Conservation (phyloP, 2,797 vertebrate species). For the Falco naumanni region DNA sequence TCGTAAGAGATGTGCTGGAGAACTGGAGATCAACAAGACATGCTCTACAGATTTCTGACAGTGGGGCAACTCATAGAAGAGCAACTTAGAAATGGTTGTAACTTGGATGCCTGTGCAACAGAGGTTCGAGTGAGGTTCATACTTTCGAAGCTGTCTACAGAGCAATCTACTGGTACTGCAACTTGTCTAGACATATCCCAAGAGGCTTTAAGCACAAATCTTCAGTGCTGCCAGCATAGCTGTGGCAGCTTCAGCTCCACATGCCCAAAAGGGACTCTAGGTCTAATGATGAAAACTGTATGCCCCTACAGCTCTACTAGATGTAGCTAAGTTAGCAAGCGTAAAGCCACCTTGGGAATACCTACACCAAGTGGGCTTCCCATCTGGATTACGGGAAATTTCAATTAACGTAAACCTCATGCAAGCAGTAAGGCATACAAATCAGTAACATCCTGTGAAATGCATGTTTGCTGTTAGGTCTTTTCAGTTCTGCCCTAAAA, state of each 20-base stretch:
- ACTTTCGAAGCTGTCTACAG: not conserved
- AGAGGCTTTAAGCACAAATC: not conserved
- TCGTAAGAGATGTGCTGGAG: not conserved
- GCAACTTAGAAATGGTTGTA: not conserved
- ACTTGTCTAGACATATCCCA: not conserved
- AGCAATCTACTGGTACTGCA: not conserved
- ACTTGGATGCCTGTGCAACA: not conserved
- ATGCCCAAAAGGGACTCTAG: not conserved
- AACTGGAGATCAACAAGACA: not conserved
- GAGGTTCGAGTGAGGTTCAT: not conserved
- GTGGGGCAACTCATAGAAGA: not conserved
- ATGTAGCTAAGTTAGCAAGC: not conserved
- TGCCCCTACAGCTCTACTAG: not conserved
- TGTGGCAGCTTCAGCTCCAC: not conserved
- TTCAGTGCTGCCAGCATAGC: not conserved
- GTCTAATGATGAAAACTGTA: not conserved
- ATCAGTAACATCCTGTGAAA: not conserved
- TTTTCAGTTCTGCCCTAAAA: not conserved
- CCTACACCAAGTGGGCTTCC: not conserved
- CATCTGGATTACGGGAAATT: not conserved
- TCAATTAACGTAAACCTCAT: not conserved
- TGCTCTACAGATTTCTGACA: not conserved
- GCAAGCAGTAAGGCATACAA: not conserved
- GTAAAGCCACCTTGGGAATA: not conserved
- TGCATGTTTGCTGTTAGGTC: not conserved